Evolutionary conservation across 2,888 invertebrate genomes (phyloP).

Genomic region (Tuberolachnus salignus): DNA sequence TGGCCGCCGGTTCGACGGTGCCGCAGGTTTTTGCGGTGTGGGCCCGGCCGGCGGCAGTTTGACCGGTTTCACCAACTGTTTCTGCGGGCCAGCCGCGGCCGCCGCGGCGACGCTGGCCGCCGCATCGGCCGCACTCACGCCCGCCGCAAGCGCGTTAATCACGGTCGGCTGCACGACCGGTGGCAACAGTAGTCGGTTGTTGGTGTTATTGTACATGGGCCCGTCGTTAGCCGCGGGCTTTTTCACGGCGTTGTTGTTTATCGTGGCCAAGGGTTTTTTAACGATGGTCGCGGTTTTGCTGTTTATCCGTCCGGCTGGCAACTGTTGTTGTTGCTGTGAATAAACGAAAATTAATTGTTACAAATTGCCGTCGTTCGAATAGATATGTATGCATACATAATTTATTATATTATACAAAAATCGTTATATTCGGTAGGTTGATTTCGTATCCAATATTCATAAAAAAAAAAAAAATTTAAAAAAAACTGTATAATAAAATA

Average conservation of each 20-base stretch:
- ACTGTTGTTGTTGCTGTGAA: constrained; percentile 1
- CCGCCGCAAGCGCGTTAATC: constrained; percentile 24
- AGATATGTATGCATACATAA: not conserved
- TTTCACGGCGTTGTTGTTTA: not conserved
- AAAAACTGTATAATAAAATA: too few relatives aligned
- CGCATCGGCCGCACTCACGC: constrained; percentile 32
- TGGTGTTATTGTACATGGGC: not conserved
- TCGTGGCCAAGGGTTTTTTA: constrained; percentile 14
- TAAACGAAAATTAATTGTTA: not conserved
- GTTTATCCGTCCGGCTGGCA: not conserved
- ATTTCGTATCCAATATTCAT: too few relatives aligned
- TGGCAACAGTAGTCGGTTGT: constrained; percentile 16
- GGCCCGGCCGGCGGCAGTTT: not conserved
- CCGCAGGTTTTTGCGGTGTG: constrained; percentile 24
- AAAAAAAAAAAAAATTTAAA: too few relatives aligned
- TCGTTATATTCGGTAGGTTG: too few relatives aligned
- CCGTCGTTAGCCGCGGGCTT: too few relatives aligned
- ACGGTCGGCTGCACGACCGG: constrained; percentile 42
- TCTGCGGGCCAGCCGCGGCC: not conserved
- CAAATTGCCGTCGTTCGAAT: not conserved
- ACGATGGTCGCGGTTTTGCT: not conserved
- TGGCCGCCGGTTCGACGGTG: constrained; percentile 55
- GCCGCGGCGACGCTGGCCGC: constrained; percentile 23
- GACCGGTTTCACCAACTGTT: not conserved
- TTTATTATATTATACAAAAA: not conserved